These are phyloP conservation scores for Eucera pruinosa DNA, from an alignment of 2,888 invertebrate genomes.

Conservation along the genomic window DNA sequence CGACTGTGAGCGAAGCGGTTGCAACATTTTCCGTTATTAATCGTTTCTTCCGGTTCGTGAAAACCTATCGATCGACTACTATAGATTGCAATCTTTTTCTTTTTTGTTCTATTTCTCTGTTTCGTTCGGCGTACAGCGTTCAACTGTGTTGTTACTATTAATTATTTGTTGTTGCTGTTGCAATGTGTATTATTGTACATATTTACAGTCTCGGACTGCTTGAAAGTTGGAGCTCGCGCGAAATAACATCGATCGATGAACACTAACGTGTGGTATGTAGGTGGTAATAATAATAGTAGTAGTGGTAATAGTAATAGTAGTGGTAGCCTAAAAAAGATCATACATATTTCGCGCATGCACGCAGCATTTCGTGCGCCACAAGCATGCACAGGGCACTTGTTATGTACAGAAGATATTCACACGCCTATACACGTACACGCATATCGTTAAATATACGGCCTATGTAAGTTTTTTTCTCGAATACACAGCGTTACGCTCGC, in stretches of 20 bases:
- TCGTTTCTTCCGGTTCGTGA: background rate
- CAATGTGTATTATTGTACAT: background rate
- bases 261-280: slow-evolving; percentile 42
- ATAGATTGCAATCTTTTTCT: background rate
- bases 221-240: slow-evolving; percentile 36
- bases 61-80: background rate
- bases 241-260: slow-evolving; percentile 56
- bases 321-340: slow-evolving; percentile 37
- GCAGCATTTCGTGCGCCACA: slow-evolving; percentile 41
- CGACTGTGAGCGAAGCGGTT: slow-evolving; percentile 6
- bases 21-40: background rate
- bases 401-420: slow-evolving; percentile 52
- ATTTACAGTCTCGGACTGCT: slow-evolving; percentile 25
- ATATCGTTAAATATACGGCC: slow-evolving; percentile 26
- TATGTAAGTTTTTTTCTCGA: slow-evolving; percentile 10
- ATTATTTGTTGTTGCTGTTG: background rate
- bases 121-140: slow-evolving; percentile 20
- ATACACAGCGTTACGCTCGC: slow-evolving; percentile 23
- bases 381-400: slow-evolving; percentile 51
- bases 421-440: slow-evolving; percentile 11
- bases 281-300: slow-evolving; percentile 15
- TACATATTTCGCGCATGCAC: slow-evolving; percentile 47
- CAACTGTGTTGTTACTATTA: background rate
- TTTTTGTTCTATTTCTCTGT: background rate
- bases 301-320: background rate